phyloP scores from a whole-genome alignment of 2,797 vertebrate genomes.

The Eospalax fontanierii region DNA sequence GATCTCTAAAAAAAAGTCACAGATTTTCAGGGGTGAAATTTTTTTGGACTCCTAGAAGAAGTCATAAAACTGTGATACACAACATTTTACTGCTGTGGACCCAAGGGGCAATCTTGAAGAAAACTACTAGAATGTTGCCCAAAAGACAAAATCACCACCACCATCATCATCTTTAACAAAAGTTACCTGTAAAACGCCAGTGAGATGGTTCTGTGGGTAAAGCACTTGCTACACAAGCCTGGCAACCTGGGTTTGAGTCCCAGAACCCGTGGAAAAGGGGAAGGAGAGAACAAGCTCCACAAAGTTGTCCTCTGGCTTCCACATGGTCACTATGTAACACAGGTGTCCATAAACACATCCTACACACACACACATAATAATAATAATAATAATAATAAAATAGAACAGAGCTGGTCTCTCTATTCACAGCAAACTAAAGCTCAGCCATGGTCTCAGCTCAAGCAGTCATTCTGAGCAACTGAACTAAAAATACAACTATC shows the following conservation, averaged over 20 bases:
- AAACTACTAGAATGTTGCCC: neutral
- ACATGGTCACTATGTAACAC: neutral
- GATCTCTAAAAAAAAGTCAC: neutral
- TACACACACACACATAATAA: neutral
- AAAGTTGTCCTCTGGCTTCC: neutral
- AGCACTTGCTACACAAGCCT: neutral
- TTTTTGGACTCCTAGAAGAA: neutral
- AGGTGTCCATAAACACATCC: neutral
- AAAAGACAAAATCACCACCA: neutral
- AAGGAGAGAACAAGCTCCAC: neutral
- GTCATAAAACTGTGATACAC: neutral
- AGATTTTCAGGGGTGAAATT: slow-evolving; percentile 7
- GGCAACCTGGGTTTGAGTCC: neutral
- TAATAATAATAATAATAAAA: too few relatives aligned
- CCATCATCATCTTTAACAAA: neutral
- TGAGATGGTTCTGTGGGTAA: neutral
- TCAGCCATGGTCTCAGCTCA: neutral
- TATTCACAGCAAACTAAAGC: neutral
- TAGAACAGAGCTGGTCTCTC: neutral
- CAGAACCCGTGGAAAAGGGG: neutral
- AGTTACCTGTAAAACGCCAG: neutral
- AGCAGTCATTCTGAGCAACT: neutral
- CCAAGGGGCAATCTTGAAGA: neutral
- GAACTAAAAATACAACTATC: neutral
- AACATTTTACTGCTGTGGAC: neutral